Evolutionary conservation across 2,797 vertebrate genomes (phyloP).

Genomic region (Notoglanidium macrostoma): DNA sequence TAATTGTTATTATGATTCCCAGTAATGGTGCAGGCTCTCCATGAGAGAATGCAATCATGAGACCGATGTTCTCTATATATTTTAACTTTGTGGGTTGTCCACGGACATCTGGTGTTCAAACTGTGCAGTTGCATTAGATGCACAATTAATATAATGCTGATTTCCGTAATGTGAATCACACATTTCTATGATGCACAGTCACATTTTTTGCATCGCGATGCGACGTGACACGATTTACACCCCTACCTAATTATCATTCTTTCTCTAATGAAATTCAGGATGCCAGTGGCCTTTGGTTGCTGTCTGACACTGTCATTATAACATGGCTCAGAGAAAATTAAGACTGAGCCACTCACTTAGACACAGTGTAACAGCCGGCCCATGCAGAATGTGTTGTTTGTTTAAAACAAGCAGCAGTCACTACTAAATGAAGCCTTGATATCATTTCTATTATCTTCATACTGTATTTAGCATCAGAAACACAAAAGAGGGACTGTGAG

Average conservation of each 20-base stretch:
- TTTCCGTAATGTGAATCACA: neutral
- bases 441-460: constrained; percentile 11
- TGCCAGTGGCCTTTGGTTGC: constrained; percentile 65
- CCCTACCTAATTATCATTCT: constrained; percentile 70
- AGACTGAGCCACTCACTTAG: constrained; percentile 71
- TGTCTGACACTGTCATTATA: constrained; percentile 74
- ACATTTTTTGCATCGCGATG: neutral
- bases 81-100: neutral
- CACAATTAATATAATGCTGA: neutral
- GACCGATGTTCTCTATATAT: neutral
- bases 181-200: neutral
- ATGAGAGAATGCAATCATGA: neutral
- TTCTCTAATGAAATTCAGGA: constrained; percentile 70
- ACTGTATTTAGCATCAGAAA: constrained; percentile 31
- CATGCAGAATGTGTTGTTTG: constrained; percentile 76
- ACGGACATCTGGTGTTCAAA: neutral
- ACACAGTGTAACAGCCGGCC: constrained; percentile 68
- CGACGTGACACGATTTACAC: neutral
- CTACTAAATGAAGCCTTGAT: neutral
- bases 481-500: constrained; percentile 9
- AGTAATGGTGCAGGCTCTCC: neutral
- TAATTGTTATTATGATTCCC: neutral
- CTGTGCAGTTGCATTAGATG: neutral
- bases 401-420: constrained; percentile 38
- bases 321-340: constrained; percentile 77